These are phyloP conservation scores for Rhombomys opimus DNA, from an alignment of 2,113 vertebrate species.

Conservation along the genomic window DNA sequence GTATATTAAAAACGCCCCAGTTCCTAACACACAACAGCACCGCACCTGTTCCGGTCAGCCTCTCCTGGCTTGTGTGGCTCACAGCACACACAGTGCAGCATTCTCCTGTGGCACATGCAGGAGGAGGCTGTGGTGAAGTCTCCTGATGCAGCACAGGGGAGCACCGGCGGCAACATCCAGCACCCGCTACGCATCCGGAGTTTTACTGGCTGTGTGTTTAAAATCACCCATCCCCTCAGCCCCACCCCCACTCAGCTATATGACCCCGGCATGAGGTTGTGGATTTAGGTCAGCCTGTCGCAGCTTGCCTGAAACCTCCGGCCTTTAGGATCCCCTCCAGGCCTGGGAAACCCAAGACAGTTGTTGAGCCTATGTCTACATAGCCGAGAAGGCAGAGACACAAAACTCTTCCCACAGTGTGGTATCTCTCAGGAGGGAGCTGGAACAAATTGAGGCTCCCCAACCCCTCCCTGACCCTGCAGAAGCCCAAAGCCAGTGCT, in stretches of 20 bases:
- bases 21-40: not conserved
- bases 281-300: not conserved
- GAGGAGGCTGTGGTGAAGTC: not conserved
- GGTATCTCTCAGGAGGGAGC: not conserved
- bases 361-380: not conserved
- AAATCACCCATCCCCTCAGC: not conserved
- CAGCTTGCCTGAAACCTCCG: not conserved
- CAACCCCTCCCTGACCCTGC: rapidly evolving
- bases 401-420: not conserved
- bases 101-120: too few relatives aligned
- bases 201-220: not conserved
- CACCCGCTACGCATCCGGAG: not conserved
- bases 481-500: not conserved
- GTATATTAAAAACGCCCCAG: not conserved
- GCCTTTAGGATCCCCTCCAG: not conserved
- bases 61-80: not conserved
- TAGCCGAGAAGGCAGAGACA: not conserved
- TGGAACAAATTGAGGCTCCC: not conserved
- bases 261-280: not conserved
- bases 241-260: not conserved
- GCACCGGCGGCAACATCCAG: too few relatives aligned
- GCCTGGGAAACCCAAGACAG: not conserved
- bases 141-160: not conserved
- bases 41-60: not conserved
- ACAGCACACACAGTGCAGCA: not conserved